Percentiles rank a stretch among this genome's conserved stretches.
These are phyloP conservation scores for Pimephales promelas DNA, from an alignment of 2,113 vertebrate species.

Conservation along the genomic window DNA sequence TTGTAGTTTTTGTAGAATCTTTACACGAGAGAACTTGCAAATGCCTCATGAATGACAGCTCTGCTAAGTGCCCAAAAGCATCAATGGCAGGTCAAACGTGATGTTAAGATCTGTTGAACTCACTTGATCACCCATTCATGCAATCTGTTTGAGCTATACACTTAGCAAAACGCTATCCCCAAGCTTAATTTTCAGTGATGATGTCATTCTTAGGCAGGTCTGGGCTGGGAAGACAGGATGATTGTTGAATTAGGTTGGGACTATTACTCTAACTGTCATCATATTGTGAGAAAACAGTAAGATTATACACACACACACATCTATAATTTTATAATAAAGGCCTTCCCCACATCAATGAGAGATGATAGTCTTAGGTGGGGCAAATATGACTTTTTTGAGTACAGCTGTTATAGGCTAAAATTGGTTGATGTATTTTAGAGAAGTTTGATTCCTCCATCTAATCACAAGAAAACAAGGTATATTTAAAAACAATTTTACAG, in stretches of 20 bases:
- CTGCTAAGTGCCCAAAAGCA: not conserved
- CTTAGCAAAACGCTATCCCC: too few species aligned
- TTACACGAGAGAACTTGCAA: not conserved
- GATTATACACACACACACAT: not conserved
- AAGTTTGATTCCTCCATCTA: not conserved
- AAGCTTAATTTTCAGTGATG: not conserved
- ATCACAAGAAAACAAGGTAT: too few species aligned
- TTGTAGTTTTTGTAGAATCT: not conserved
- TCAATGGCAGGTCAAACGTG: not conserved
- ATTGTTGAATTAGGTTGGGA: constrained; percentile 8
- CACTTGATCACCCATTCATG: not conserved
- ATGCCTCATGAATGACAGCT: not conserved
- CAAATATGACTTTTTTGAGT: not conserved
- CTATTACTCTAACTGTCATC: not conserved
- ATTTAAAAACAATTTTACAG: too few species aligned
- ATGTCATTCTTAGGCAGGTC: not conserved
- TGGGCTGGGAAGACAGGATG: not conserved
- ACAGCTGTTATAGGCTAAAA: not conserved
- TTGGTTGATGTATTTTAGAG: not conserved
- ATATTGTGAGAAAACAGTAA: not conserved
- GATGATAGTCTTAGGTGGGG: not conserved
- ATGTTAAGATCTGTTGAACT: constrained; percentile 13
- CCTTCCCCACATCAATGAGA: not conserved
- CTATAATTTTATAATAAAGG: too few species aligned
- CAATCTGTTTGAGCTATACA: too few species aligned